Evolutionary conservation across 2,113 vertebrate genomes (phyloP).

Genomic region (Catagonus wagneri): DNA sequence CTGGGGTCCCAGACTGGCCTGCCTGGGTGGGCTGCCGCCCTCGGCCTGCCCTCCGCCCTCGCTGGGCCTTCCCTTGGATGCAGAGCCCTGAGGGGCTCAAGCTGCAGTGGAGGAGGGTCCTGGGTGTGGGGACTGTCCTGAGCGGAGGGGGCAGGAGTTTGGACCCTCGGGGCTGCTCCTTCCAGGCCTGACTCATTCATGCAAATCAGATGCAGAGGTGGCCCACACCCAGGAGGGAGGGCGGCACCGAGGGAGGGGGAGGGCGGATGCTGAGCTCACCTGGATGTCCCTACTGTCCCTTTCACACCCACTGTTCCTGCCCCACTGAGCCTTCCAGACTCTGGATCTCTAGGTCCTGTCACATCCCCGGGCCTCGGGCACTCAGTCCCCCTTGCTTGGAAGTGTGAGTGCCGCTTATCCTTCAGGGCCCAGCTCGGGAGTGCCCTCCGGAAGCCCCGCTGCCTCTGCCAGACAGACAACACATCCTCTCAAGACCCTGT

Average conservation of each 20-base stretch:
- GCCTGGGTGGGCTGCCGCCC: neutral
- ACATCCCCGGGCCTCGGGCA: neutral
- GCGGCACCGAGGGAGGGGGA: accelerated
- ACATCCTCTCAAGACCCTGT: neutral
- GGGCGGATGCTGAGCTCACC: neutral
- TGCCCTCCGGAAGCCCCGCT: neutral
- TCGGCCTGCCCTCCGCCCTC: neutral
- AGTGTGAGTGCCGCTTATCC: neutral
- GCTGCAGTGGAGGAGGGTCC: neutral
- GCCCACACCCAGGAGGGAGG: neutral
- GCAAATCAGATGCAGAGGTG: constrained; percentile 27
- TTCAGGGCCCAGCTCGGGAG: neutral
- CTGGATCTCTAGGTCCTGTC: neutral
- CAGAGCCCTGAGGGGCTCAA: neutral
- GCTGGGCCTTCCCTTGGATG: neutral
- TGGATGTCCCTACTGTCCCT: neutral
- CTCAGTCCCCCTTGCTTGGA: neutral
- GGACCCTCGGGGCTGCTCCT: neutral
- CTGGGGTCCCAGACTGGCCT: neutral
- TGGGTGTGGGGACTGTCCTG: neutral
- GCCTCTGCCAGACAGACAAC: neutral
- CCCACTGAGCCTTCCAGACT: neutral
- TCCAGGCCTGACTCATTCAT: constrained; percentile 20
- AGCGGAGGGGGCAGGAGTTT: neutral
- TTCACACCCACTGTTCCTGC: neutral